phyloP scores from a whole-genome alignment of 1,140 invertebrate genomes.

The Heliothis subflexa region DNA sequence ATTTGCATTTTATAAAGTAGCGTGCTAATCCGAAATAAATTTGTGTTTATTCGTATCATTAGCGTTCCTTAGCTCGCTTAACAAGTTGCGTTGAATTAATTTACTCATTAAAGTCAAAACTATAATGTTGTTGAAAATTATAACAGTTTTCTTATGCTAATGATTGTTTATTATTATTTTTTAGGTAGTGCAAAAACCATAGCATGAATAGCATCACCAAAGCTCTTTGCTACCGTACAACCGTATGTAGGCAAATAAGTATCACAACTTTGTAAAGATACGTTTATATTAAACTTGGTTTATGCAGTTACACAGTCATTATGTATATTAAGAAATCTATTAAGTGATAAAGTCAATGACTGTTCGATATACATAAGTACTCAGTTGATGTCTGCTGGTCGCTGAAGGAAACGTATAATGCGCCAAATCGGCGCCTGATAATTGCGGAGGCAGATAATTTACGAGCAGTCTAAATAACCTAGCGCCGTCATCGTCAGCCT shows the following conservation, averaged over 20 bases:
- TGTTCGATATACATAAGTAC: slow-evolving; percentile 8
- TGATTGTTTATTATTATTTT: too few species aligned
- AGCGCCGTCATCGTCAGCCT: slow-evolving; percentile 62
- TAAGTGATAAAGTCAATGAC: slow-evolving; percentile 6
- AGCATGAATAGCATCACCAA: too few species aligned
- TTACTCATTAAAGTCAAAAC: too few species aligned
- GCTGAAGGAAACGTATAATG: slow-evolving; percentile 67
- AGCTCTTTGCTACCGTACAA: too few species aligned
- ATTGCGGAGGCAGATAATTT: slow-evolving; percentile 83
- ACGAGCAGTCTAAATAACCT: slow-evolving; percentile 75
- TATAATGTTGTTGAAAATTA: too few species aligned
- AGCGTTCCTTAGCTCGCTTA: neutral
- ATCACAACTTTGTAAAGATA: too few species aligned
- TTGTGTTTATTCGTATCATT: slow-evolving; percentile 50
- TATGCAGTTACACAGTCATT: too few species aligned
- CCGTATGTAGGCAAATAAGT: too few species aligned
- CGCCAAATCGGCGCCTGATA: slow-evolving; percentile 83
- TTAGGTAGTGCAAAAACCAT: too few species aligned
- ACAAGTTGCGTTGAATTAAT: neutral
- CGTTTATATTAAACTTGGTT: too few species aligned
- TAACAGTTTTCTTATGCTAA: too few species aligned
- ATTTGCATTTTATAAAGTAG: slow-evolving; percentile 70
- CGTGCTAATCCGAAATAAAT: slow-evolving; percentile 68
- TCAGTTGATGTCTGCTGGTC: slow-evolving; percentile 42
- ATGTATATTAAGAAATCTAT: slow-evolving; percentile 12